Percentiles rank a stretch among this genome's conserved stretches.
Conservation (phyloP, 2,113 vertebrate genomes). For the Sturnus vulgaris region DNA sequence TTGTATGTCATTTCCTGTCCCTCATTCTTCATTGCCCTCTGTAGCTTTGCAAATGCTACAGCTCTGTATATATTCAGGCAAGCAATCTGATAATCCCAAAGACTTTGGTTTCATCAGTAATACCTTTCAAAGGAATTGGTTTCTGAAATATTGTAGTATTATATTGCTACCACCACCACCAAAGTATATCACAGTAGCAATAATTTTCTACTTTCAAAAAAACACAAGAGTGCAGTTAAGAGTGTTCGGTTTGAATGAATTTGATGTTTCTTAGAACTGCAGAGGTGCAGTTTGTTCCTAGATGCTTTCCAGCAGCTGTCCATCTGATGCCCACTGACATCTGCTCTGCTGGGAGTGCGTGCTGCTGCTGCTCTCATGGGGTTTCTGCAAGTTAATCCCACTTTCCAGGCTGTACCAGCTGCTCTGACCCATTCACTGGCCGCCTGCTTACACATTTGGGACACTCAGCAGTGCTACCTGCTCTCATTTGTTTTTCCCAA, state of each 20-base stretch:
- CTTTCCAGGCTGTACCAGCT: background rate
- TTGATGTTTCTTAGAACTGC: background rate
- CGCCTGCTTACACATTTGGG: background rate
- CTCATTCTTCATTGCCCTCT: background rate
- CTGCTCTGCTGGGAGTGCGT: background rate
- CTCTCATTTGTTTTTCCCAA: background rate
- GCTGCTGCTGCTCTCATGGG: background rate
- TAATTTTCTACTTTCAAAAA: background rate
- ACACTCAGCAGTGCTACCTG: background rate
- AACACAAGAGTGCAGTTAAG: background rate
- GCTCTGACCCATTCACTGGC: background rate
- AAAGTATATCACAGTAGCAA: background rate
- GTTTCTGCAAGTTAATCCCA: background rate
- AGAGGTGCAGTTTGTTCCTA: background rate
- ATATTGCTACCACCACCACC: rapidly evolving
- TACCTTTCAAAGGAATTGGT: background rate
- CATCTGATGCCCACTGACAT: background rate
- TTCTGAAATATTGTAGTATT: background rate
- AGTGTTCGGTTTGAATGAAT: background rate
- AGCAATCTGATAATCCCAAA: background rate
- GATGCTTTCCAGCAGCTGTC: background rate
- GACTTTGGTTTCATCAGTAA: background rate
- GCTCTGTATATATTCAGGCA: background rate
- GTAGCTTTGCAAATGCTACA: background rate
- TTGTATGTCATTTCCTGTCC: background rate